Conservation (phyloP, 2,797 vertebrate species). For the Apogon hyalosoma region DNA sequence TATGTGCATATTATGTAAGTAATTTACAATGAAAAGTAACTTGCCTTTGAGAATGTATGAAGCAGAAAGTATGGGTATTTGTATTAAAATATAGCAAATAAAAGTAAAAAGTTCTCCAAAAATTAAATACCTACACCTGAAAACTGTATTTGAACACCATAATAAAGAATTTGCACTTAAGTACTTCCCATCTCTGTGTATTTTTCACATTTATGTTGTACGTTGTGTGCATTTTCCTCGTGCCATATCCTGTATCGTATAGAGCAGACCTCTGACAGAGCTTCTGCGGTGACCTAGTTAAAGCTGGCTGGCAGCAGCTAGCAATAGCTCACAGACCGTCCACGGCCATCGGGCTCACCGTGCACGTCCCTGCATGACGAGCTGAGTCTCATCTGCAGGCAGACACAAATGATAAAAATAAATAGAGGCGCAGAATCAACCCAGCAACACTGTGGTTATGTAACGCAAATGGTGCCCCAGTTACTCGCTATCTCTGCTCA, state of each 20-base stretch:
- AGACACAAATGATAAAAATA: slow-evolving; percentile 79
- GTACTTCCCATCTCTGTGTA: too few species aligned
- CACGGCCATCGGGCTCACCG: slow-evolving; percentile 56
- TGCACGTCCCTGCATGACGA: slow-evolving; percentile 63
- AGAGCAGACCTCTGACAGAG: slow-evolving; percentile 48
- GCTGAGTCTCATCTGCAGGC: slow-evolving; percentile 64
- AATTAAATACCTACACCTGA: too few species aligned
- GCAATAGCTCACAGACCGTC: slow-evolving; percentile 53
- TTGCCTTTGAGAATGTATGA: too few species aligned
- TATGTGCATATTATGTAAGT: too few species aligned
- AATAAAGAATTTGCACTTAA: too few species aligned
- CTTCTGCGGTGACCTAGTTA: slow-evolving; percentile 74
- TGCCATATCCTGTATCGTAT: slow-evolving; percentile 6
- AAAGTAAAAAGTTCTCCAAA: too few species aligned
- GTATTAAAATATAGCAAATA: too few species aligned
- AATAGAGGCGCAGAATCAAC: slow-evolving; percentile 66
- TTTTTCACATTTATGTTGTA: not conserved
- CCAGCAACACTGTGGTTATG: slow-evolving; percentile 78
- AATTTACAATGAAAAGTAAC: too few species aligned
- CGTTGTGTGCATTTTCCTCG: not conserved
- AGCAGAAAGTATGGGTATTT: too few species aligned
- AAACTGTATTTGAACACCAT: too few species aligned
- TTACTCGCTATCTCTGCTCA: slow-evolving; percentile 41
- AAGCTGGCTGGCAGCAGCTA: slow-evolving; percentile 59
- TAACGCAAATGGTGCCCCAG: slow-evolving; percentile 72